Conservation (phyloP, 2,113 vertebrate genomes). For the Ceyx cyanopectus region DNA sequence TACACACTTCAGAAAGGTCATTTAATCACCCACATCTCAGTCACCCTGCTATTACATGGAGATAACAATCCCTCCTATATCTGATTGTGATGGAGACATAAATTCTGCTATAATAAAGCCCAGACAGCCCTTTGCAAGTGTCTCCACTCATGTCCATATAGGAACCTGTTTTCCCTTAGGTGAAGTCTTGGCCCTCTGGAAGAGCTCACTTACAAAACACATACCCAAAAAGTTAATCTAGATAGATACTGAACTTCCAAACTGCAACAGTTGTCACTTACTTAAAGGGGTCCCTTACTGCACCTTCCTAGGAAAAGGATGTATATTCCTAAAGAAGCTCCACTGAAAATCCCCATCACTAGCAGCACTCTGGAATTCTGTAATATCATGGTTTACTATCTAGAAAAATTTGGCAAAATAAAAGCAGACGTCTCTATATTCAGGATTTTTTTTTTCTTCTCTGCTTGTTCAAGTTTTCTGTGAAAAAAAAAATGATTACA, state of each 20-base stretch:
- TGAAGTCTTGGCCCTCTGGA: background rate
- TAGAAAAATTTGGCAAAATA: background rate
- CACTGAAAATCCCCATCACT: background rate
- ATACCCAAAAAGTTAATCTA: background rate
- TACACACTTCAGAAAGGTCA: background rate
- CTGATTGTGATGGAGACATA: background rate
- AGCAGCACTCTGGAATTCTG: background rate
- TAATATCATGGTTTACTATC: background rate
- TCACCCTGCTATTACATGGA: background rate
- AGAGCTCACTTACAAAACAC: background rate
- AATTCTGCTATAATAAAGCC: background rate
- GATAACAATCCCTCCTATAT: background rate
- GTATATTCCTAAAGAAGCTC: background rate
- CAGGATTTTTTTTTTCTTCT: background rate
- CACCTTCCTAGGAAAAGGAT: background rate
- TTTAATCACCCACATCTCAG: background rate
- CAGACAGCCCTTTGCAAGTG: background rate
- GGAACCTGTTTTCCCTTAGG: background rate
- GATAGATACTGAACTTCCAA: background rate
- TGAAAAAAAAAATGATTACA: conserved; percentile 12
- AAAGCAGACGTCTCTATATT: background rate
- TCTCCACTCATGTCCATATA: background rate
- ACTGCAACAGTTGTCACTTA: background rate
- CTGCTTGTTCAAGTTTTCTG: background rate
- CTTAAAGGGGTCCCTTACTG: background rate